Percentiles rank a stretch among this genome's conserved stretches.
Conservation (phyloP, 1,140 invertebrate species). For the Drosophila mayri region DNA sequence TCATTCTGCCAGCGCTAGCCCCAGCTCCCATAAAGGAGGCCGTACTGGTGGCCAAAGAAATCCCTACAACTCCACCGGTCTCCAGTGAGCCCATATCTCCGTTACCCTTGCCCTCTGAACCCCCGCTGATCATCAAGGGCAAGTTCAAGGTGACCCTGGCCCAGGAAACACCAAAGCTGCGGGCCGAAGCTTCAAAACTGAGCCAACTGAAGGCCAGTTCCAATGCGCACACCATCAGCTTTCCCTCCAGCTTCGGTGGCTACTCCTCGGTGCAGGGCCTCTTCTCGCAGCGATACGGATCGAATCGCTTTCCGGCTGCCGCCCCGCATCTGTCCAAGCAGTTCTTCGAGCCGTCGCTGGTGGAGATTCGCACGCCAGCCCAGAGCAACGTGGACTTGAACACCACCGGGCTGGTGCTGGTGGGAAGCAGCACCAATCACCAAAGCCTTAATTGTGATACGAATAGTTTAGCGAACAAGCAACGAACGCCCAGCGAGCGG, state of each 20-base stretch:
- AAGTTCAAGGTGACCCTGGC: slow-evolving; percentile 82
- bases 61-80: neutral
- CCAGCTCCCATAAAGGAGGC: neutral
- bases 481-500: slow-evolving; percentile 68
- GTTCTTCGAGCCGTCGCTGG: slow-evolving; percentile 92
- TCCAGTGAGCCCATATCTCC: slow-evolving; percentile 18
- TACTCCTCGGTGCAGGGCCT: slow-evolving; percentile 86
- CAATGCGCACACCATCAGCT: slow-evolving; percentile 88
- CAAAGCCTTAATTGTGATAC: slow-evolving; percentile 78
- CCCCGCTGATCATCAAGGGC: slow-evolving; percentile 67
- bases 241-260: slow-evolving; percentile 86
- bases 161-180: slow-evolving; percentile 86
- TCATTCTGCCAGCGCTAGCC: neutral
- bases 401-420: slow-evolving; percentile 16
- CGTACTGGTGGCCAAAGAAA: neutral
- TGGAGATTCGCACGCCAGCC: slow-evolving; percentile 91
- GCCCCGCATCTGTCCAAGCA: slow-evolving; percentile 89
- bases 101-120: slow-evolving; percentile 45
- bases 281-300: slow-evolving; percentile 82
- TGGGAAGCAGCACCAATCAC: slow-evolving; percentile 39
- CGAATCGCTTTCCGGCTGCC: slow-evolving; percentile 76
- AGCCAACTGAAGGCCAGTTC: slow-evolving; percentile 77
- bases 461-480: slow-evolving; percentile 60
- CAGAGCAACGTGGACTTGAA: slow-evolving; percentile 88
- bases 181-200: slow-evolving; percentile 84